Base-by-base conservation (phyloP, 2,113 vertebrate genomes). In the Physeter macrocephalus region DNA sequence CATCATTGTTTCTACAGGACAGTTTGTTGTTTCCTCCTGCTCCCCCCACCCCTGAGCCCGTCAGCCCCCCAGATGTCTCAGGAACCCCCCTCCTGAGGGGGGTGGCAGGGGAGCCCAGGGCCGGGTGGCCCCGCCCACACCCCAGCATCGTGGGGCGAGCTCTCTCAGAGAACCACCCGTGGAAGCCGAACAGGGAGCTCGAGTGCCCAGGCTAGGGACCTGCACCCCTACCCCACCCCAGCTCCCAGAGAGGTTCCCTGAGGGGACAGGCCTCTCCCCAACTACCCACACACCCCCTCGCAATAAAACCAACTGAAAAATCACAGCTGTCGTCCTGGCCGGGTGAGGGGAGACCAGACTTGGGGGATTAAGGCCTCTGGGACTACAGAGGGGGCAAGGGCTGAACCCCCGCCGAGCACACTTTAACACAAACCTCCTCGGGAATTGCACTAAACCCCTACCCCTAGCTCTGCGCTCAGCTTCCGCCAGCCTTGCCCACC, bases 361-460 rank as follows among this genome's bases (percentile, higher is more conserved):
- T 59, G 86, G 89, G 96, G 85, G 69, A n/a, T 46, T 2, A 49
- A 88, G 94, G 77, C 94, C 92, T 82, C 43, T 72, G 93, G 93
- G 86, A 92, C 86, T 72, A 36, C 23, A 64, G 84, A 34, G 34
- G 93, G 46, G 69, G 21, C 34, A 39, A 54, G 94, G 96, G 89
- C 81, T 17, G 61, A 72, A 36, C 46, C 87, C 81, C 15, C 69
- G 54, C 94, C 92, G 34, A 92, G 97, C 91, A 98, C 97, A 97
- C 97, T 98, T 98, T 97, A 97, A 93, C 97, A 97, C 96, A 93
- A 90, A 86, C 96, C 97, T 97, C 94, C 83, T 91, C 9, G 94
- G 89, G 97, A 88, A 97, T 98, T 98, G 98, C 98, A 98, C 98
- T 98, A 98, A 97, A 93, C 88, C 95, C 93, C 31, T 23, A 29